Evolutionary conservation across 2,888 invertebrate species (phyloP), one percentile per base, ranked within the genome.

Genomic region (Mimumesa dahlbomi): DNA sequence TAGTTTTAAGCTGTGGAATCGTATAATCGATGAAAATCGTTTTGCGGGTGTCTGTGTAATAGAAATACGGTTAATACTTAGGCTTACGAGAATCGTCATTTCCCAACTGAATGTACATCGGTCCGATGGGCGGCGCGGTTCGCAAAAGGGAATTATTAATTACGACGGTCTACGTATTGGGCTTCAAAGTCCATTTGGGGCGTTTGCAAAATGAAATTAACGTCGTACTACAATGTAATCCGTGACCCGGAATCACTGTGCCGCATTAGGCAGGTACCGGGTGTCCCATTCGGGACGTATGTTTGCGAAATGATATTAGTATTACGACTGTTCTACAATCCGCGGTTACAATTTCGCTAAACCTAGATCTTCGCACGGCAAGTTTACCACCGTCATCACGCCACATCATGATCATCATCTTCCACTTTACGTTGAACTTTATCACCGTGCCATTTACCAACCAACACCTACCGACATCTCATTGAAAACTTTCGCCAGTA

Each of bases 171-270:
- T 59, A 64, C 53, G 52, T 70, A 70, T 70, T 71, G 71, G 59
- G 19, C 54, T 52, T 40, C 46, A 49, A 31, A 64, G 58, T 62
- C 58, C 71, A 70, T 71, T 72, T 57, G 52, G 59, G 57, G 53
- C 72, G 72, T 72, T 65, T 70, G 71, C 72, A 65, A 72, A 71
- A 72, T 71, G 72, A 72, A 72, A 72, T 72, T 72, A 72, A 72
- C 72, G 71, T 72, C 65, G 59, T 21, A 54, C 56, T 65, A 71
- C 71, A 72, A 65, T 72, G 65, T 72, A 72, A 72, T 72, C 72
- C 72, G 72, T 72, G 72, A 72, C 72, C 59, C 43, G 71, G 72
- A 72, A 72, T 72, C 72, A 49, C 72, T 52, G 56, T 61, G 56
- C 36, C 71, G 72, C 72, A 72, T 72, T 72, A 72, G 65, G 59